Evolutionary conservation across 2,888 invertebrate species (phyloP), one percentile per base, ranked within the genome.

Genomic region (Glyphotaelius pellucidus): DNA sequence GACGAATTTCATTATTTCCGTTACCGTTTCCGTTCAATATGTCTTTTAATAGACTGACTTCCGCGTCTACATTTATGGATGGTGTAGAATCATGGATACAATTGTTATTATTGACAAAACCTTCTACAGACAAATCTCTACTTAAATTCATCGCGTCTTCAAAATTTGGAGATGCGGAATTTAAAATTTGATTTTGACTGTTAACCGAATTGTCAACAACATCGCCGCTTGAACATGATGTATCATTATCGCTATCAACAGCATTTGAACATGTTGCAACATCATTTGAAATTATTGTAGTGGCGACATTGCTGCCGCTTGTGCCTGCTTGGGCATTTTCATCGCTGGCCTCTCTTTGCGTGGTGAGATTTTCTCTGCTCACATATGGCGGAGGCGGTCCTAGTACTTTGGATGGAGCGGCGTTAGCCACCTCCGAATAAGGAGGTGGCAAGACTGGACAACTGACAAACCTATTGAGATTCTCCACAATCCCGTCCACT

Each of bases 351-450:
- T 67, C 67, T 25, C 9, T n/a, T 67, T 67, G 38, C 14, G 90
- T 79, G 30, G 30, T 47, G 52, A 94, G 93, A 93, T 94, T 94
- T 80, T 94, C 94, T 90, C 94, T 93, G 32, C 94, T 94, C 12
- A 94, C 93, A 90, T 94, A 94, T 38, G 94, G 94, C 1, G 96
- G 96, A 0, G 96, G 96, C 0, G 96, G 96, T 0, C 96, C 96
- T 83, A 95, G 95, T 4, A 94, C 93, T 80, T 96, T 96, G 91
- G 95, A 95, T 0, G 96, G 94, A 11, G 92, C 92, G 19, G 88
- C 90, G 15, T 91, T 88, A 94, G 95, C 95, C 0, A 95, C 95
- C 86, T 96, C 96, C 0, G 94, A 95, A 89, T 96, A 96, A 0
- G 96, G 95, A 0, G 96, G 96, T 0, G 96, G 96, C 1, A 95